Evolutionary conservation across 2,888 invertebrate species (phyloP).

Genomic region (Spodoptera picta): DNA sequence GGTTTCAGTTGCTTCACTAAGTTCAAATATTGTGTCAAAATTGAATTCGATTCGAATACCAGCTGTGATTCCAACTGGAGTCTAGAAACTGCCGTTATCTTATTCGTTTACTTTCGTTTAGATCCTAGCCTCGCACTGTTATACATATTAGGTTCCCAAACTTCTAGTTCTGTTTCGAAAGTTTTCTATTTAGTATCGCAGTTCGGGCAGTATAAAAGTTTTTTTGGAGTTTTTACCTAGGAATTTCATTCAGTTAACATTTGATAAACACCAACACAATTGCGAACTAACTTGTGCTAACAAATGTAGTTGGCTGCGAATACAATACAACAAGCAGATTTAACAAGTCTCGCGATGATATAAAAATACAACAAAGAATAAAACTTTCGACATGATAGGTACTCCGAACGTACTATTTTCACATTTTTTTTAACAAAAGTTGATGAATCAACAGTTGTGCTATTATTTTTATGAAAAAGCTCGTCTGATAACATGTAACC

Average conservation of each 20-base stretch:
- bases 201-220: background rate
- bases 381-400: slow-evolving; percentile 5
- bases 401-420: slow-evolving; percentile 4
- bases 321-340: slow-evolving; percentile 3
- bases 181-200: background rate
- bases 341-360: slow-evolving; percentile 1
- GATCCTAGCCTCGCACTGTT: no score
- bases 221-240: background rate
- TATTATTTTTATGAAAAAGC: slow-evolving; percentile 19
- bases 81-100: background rate
- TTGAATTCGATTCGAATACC: slow-evolving; percentile 1
- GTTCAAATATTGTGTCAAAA: background rate
- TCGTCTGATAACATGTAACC: slow-evolving; percentile 1
- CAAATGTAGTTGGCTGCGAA: slow-evolving; percentile 11
- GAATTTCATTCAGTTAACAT: slow-evolving; percentile 3
- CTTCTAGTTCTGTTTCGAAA: background rate
- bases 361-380: slow-evolving; percentile 12
- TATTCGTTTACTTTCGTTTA: background rate
- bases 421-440: slow-evolving; percentile 1
- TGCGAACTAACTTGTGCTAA: slow-evolving; percentile 3
- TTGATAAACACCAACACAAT: slow-evolving; percentile 6
- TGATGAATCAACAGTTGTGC: background rate
- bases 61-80: background rate
- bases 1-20: no score
- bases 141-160: background rate